Percentiles rank a stretch among this genome's conserved stretches.
Evolutionary conservation across 2,113 vertebrate genomes (phyloP).

Genomic region (Puffinus mauretanicus): DNA sequence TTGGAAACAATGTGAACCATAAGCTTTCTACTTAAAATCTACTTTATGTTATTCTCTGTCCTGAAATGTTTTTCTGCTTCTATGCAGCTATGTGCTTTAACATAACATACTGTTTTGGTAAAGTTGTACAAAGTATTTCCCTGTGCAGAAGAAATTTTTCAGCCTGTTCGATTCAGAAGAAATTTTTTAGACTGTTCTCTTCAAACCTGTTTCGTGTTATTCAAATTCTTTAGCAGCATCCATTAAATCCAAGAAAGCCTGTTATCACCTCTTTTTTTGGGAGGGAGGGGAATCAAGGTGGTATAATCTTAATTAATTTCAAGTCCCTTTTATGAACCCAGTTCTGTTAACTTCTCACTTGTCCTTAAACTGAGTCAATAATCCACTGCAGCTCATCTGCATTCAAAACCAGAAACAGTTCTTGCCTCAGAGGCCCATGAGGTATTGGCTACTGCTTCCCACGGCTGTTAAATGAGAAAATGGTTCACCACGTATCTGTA

Average conservation of each 20-base stretch:
- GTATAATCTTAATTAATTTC: not conserved
- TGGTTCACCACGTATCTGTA: not conserved
- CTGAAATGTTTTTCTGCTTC: not conserved
- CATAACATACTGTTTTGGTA: not conserved
- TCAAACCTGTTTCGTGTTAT: not conserved
- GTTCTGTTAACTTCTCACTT: not conserved
- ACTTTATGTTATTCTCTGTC: not conserved
- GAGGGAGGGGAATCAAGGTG: not conserved
- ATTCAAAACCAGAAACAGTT: not conserved
- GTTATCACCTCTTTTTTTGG: not conserved
- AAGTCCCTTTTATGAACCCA: not conserved
- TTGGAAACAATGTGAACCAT: not conserved
- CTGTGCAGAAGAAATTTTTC: not conserved
- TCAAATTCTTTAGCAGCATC: not conserved
- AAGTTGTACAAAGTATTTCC: not conserved
- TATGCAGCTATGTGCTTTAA: not conserved
- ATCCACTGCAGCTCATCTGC: not conserved
- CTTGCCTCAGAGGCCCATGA: constrained; percentile 33
- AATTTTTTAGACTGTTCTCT: not conserved
- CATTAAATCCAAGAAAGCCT: not conserved
- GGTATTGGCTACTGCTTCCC: not conserved
- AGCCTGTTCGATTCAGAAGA: not conserved
- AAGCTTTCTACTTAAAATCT: not conserved
- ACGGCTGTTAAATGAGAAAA: not conserved
- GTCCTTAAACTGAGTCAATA: not conserved